Conservation (phyloP, 2,113 vertebrate species). For the Pedionomus torquatus region DNA sequence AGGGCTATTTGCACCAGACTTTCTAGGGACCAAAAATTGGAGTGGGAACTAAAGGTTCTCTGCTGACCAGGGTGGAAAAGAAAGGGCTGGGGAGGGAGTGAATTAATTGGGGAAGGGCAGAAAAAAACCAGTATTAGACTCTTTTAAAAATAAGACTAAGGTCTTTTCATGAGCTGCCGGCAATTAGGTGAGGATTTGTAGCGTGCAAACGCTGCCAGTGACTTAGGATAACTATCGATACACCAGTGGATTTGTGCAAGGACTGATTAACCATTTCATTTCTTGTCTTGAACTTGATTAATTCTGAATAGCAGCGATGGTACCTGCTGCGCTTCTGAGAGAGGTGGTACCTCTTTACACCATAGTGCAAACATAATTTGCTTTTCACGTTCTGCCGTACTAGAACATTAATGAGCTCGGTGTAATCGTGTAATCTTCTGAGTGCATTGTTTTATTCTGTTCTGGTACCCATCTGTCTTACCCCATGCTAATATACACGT, state of each 20-base stretch:
- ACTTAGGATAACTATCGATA: not conserved
- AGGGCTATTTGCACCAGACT: not conserved
- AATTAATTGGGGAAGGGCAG: not conserved
- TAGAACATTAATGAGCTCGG: too few species aligned
- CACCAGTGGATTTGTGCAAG: not conserved
- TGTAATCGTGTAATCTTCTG: too few species aligned
- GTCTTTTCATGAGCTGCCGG: not conserved
- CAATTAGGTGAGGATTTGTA: not conserved
- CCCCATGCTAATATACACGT: not conserved
- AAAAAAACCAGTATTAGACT: not conserved
- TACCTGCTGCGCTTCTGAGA: not conserved
- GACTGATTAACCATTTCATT: not conserved
- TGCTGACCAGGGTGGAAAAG: not conserved
- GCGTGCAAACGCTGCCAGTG: not conserved
- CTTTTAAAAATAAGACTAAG: not conserved
- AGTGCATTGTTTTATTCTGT: not conserved
- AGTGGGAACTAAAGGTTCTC: not conserved
- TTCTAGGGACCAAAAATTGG: not conserved
- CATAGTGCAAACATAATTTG: not conserved
- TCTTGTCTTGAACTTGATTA: not conserved
- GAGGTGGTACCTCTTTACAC: not conserved
- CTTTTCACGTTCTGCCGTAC: not conserved
- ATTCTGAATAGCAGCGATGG: not conserved
- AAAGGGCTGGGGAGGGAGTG: not conserved
- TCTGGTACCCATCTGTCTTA: not conserved